phyloP scores from a whole-genome alignment of 2,797 vertebrate genomes.

The Dicrostonyx torquatus region DNA sequence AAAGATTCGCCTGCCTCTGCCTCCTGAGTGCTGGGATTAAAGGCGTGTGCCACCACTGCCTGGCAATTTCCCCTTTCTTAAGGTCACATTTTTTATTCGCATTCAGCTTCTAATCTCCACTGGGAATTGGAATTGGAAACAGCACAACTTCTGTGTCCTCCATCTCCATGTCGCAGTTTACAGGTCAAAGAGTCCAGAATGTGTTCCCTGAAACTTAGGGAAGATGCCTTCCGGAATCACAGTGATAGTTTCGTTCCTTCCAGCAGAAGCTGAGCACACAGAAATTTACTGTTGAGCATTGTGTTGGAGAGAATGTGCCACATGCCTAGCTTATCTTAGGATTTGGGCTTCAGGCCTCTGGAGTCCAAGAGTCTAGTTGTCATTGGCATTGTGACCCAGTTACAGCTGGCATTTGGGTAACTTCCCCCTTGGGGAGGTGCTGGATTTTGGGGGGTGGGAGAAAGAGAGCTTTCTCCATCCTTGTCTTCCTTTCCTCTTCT shows the following conservation, averaged over 20 bases:
- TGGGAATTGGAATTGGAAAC: background rate
- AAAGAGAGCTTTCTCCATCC: background rate
- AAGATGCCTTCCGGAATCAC: background rate
- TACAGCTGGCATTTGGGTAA: background rate
- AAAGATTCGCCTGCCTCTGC: no score
- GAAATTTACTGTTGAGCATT: background rate
- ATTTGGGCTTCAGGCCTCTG: conserved; percentile 18
- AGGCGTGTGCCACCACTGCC: no score
- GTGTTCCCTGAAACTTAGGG: background rate
- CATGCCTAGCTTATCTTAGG: background rate
- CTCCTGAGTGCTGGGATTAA: no score
- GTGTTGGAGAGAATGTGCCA: background rate
- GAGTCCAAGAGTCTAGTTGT: background rate
- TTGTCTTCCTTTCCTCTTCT: background rate
- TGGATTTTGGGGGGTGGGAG: background rate
- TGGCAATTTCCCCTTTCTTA: background rate
- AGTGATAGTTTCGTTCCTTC: conserved; percentile 23
- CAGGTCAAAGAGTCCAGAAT: background rate
- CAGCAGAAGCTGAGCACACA: background rate
- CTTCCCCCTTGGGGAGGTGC: background rate
- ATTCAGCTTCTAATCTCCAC: conserved; percentile 23
- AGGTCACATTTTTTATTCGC: conserved; percentile 35
- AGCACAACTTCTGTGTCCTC: background rate
- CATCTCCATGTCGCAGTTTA: background rate
- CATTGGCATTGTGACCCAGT: background rate